Conservation (phyloP, 2,113 vertebrate species). For the Sigmodon hispidus region DNA sequence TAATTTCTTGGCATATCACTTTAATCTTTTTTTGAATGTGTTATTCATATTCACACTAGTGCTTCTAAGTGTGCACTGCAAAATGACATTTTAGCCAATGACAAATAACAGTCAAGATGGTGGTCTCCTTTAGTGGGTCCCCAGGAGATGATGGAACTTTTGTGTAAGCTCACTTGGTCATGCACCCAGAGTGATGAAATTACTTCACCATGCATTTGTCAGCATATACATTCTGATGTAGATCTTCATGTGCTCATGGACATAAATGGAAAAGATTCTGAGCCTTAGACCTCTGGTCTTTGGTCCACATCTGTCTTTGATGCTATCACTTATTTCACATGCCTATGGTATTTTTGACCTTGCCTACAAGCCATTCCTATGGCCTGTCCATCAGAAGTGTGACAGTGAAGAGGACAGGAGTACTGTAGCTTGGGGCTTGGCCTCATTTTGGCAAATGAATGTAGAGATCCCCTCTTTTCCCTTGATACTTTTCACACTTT, state of each 20-base stretch:
- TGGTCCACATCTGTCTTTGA: background rate
- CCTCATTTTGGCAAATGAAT: background rate
- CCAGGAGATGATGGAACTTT: background rate
- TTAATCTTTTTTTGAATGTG: background rate
- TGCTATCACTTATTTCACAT: background rate
- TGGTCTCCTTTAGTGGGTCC: background rate
- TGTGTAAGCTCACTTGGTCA: background rate
- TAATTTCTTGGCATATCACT: background rate
- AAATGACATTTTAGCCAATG: background rate
- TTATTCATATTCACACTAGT: too few species aligned
- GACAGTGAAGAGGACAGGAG: background rate
- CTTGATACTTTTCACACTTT: conserved; percentile 18
- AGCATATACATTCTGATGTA: background rate
- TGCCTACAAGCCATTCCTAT: background rate
- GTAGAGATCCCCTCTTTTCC: background rate
- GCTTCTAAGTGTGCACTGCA: background rate
- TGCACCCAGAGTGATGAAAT: background rate
- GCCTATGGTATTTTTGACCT: background rate
- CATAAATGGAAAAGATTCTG: background rate
- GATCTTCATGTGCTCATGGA: background rate
- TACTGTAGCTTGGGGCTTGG: background rate
- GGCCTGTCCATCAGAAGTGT: background rate
- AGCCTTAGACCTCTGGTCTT: background rate
- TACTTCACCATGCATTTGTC: background rate
- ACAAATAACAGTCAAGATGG: too few species aligned